Conservation (phyloP, 1,140 invertebrate species). For the Lasaia peninsularis region DNA sequence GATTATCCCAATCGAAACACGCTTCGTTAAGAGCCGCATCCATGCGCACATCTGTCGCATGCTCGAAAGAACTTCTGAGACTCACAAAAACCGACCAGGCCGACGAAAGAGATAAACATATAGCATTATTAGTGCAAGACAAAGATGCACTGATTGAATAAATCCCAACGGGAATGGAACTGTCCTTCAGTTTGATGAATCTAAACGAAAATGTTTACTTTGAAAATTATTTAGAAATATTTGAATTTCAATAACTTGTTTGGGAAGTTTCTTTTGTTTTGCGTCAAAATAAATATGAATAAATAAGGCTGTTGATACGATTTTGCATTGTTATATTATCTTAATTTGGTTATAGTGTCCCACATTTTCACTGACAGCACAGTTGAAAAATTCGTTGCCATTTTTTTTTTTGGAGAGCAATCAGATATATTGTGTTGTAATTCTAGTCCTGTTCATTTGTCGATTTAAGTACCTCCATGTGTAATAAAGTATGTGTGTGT, state of each 20-base stretch:
- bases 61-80: constrained; percentile 65
- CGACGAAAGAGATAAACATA: constrained; percentile 42
- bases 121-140: constrained; percentile 24
- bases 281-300: no score
- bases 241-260: background rate
- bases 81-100: constrained; percentile 66
- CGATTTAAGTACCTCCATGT: no score
- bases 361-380: no score
- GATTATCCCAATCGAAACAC: constrained; percentile 68
- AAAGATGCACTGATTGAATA: constrained; percentile 44
- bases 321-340: no score
- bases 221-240: background rate
- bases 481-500: no score
- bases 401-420: no score
- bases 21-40: constrained; percentile 68
- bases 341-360: no score
- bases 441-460: no score
- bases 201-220: constrained; percentile 40
- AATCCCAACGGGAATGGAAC: constrained; percentile 47
- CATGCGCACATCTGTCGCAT: constrained; percentile 72
- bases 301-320: background rate
- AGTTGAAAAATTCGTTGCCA: no score
- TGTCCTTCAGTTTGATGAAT: constrained; percentile 54
- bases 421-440: no score
- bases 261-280: background rate